Percentiles rank a stretch among this genome's conserved stretches.
These are phyloP conservation scores for Acanthosepion lycidas DNA, from an alignment of 2,888 invertebrate genomes.

Conservation along the genomic window DNA sequence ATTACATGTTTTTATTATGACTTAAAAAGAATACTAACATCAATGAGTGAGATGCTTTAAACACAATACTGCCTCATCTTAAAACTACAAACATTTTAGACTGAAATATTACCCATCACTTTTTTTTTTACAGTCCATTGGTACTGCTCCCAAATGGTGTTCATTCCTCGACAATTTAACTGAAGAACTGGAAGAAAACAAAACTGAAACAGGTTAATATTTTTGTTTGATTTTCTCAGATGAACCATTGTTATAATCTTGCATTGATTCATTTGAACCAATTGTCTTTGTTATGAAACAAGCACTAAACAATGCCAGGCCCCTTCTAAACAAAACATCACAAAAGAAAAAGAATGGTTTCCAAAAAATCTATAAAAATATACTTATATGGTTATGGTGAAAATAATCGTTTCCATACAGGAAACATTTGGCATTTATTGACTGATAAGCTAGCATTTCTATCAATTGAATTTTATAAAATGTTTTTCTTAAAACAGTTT, in stretches of 20 bases:
- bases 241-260: neutral
- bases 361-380: too few species aligned
- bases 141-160: conserved; percentile 98
- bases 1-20: neutral
- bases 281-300: too few species aligned
- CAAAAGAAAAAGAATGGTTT: neutral
- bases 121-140: conserved; percentile 76
- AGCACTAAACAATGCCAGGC: too few species aligned
- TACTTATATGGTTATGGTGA: too few species aligned
- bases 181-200: conserved; percentile 92
- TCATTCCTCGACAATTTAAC: conserved; percentile 96
- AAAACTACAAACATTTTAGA: neutral
- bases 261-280: too few species aligned
- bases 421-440: too few species aligned
- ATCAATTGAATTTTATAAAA: too few species aligned
- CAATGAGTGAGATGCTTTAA: neutral
- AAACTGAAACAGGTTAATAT: conserved; percentile 80
- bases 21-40: neutral
- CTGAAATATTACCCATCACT: neutral
- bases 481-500: too few species aligned
- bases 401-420: too few species aligned
- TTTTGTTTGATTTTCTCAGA: neutral
- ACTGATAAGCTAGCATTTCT: too few species aligned
- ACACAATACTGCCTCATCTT: neutral
- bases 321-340: neutral